phyloP scores from a whole-genome alignment of 2,113 vertebrate genomes.

The Pseudorasbora parva region DNA sequence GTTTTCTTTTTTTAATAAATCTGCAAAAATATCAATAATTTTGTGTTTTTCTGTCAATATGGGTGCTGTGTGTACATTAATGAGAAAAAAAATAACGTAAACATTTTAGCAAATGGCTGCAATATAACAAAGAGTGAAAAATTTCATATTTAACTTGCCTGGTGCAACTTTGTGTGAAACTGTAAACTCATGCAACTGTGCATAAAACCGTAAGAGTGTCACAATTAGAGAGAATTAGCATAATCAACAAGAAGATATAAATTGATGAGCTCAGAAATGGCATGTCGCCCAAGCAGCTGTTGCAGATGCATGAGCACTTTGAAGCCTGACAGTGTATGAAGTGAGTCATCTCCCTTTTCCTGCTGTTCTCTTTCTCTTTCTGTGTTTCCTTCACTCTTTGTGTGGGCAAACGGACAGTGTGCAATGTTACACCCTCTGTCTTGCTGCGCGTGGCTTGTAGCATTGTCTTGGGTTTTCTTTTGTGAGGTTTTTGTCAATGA shows the following conservation, averaged over 20 bases:
- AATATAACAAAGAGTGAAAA: too few species aligned
- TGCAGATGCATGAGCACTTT: conserved; percentile 35
- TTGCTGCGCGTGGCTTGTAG: conserved; percentile 28
- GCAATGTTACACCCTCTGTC: conserved; percentile 28
- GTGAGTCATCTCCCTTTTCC: conserved; percentile 14
- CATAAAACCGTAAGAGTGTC: conserved; percentile 2
- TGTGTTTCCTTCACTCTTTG: conserved; percentile 26
- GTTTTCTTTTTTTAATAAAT: too few species aligned
- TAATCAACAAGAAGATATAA: conserved; percentile 36
- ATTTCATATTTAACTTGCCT: conserved; percentile 27
- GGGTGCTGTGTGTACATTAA: too few species aligned
- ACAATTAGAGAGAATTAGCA: conserved; percentile 39
- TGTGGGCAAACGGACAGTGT: conserved; percentile 32
- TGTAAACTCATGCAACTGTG: too few species aligned
- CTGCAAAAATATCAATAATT: too few species aligned
- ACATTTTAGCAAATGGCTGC: too few species aligned
- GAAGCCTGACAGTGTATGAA: conserved; percentile 31
- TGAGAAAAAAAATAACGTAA: too few species aligned
- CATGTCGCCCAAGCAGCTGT: not conserved
- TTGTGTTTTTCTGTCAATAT: too few species aligned
- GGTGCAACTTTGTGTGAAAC: conserved; percentile 39
- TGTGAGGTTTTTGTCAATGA: conserved; percentile 25
- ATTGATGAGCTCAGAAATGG: conserved; percentile 24
- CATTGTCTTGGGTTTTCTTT: conserved; percentile 38
- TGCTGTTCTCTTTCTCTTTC: conserved; percentile 6